A percentile compares a stretch with the other conserved stretches of the same genome.
phyloP scores from a whole-genome alignment of 1,140 invertebrate genomes.

The Drosophila erecta region DNA sequence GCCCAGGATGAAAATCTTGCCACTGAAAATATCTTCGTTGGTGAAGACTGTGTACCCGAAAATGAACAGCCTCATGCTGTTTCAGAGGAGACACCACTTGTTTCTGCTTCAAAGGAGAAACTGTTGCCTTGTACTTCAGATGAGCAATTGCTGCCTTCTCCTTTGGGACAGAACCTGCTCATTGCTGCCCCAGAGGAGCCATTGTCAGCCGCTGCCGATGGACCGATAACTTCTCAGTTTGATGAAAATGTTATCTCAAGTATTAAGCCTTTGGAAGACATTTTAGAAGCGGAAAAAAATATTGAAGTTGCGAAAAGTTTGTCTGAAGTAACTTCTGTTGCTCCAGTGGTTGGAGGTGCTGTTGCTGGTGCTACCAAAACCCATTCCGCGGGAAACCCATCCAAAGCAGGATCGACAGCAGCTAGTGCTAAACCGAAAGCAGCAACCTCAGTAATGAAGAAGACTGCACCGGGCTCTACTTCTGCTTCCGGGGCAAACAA shows the following conservation, averaged over 20 bases:
- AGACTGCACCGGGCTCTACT: constrained; percentile 18
- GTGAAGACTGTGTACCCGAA: not conserved
- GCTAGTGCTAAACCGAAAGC: constrained; percentile 43
- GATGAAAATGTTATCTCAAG: not conserved
- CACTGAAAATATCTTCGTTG: not conserved
- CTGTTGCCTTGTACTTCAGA: not conserved
- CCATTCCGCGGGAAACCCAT: constrained; percentile 15
- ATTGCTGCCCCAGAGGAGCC: not conserved
- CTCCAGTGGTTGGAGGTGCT: constrained; percentile 26
- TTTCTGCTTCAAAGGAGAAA: not conserved
- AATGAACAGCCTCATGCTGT: constrained; percentile 5
- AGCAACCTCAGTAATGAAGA: constrained; percentile 32
- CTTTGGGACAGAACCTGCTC: constrained; percentile 11
- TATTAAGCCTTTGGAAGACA: too few species aligned
- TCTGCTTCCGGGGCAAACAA: constrained; percentile 28
- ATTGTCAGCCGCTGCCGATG: not conserved
- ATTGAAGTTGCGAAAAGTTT: not conserved
- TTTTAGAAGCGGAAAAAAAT: not conserved
- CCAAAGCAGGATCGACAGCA: not conserved
- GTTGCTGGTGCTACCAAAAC: constrained; percentile 16
- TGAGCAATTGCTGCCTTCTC: constrained; percentile 13
- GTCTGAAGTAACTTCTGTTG: constrained; percentile 11
- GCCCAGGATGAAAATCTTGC: not conserved
- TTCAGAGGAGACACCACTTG: not conserved
- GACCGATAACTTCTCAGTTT: not conserved